Conservation (phyloP, 2,797 vertebrate genomes). For the Synanceia verrucosa region DNA sequence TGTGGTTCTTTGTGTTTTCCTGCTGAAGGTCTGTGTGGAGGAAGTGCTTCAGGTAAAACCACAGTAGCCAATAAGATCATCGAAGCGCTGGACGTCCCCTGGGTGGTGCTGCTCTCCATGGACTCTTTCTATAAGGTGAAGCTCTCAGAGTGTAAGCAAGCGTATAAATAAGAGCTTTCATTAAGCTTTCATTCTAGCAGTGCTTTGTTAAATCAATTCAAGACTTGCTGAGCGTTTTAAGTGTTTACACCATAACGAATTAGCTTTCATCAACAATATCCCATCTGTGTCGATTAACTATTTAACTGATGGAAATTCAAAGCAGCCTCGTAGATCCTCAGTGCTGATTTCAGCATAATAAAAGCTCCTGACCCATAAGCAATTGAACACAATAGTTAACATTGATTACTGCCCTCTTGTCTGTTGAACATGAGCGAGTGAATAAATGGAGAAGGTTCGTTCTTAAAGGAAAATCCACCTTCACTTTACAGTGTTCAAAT, state of each 20-base stretch:
- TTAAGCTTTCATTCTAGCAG: not conserved
- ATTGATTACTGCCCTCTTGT: not conserved
- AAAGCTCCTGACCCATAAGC: slow-evolving; percentile 13
- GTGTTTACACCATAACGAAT: not conserved
- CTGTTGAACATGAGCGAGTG: not conserved
- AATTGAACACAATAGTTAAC: slow-evolving; percentile 21
- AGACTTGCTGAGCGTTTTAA: not conserved
- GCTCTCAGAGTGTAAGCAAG: not conserved
- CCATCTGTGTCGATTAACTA: not conserved
- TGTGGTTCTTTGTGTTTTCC: not conserved
- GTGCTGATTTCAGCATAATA: slow-evolving; percentile 26
- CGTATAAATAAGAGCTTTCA: not conserved
- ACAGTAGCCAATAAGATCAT: slow-evolving; percentile 93
- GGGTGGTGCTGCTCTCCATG: slow-evolving; percentile 94
- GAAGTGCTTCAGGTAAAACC: slow-evolving; percentile 92
- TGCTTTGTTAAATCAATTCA: not conserved
- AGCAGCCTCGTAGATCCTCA: not conserved
- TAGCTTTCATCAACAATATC: not conserved
- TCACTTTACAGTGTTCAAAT: no score
- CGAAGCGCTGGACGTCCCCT: slow-evolving; percentile 91
- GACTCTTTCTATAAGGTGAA: slow-evolving; percentile 93
- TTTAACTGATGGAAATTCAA: no score
- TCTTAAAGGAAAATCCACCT: no score
- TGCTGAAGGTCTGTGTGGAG: slow-evolving; percentile 87
- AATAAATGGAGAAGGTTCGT: not conserved